Evolutionary conservation across 1,140 invertebrate species (phyloP).

Genomic region (Amphibalanus amphitrite): DNA sequence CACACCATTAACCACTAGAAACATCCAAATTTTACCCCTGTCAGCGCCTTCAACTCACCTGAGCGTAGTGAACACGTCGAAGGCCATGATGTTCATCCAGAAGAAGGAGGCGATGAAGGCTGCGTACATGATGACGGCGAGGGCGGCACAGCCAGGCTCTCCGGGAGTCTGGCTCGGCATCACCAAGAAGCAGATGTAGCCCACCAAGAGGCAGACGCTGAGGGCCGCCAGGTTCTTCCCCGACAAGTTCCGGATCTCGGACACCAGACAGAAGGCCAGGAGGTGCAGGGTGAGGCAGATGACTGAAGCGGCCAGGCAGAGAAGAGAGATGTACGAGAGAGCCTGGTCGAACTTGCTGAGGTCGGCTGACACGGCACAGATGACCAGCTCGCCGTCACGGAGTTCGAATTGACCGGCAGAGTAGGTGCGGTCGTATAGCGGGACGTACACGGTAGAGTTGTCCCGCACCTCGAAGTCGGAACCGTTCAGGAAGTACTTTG

Average conservation of each 20-base stretch:
- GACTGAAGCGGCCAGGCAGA: conserved; percentile 29
- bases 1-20: too few species aligned
- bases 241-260: conserved; percentile 31
- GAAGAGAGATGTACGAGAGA: conserved; percentile 29
- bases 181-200: conserved; percentile 29
- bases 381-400: conserved; percentile 16
- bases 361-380: conserved; percentile 17
- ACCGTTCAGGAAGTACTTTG: conserved; percentile 24
- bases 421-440: conserved; percentile 18
- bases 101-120: conserved; percentile 84
- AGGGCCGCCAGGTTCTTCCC: conserved; percentile 34
- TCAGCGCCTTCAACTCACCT: too few species aligned
- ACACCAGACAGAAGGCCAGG: conserved; percentile 26
- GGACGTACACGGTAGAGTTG: conserved; percentile 20
- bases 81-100: conserved; percentile 89
- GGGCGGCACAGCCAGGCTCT: conserved; percentile 24
- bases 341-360: conserved; percentile 27
- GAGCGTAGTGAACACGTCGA: conserved; percentile 84
- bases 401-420: conserved; percentile 21
- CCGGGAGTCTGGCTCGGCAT: conserved; percentile 15
- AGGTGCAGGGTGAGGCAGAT: conserved; percentile 31
- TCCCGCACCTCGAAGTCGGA: conserved; percentile 25
- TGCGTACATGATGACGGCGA: conserved; percentile 73
- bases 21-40: too few species aligned
- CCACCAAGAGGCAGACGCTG: conserved; percentile 27